Conservation (phyloP, 2,888 invertebrate species). For the Eristalinus aeneus region DNA sequence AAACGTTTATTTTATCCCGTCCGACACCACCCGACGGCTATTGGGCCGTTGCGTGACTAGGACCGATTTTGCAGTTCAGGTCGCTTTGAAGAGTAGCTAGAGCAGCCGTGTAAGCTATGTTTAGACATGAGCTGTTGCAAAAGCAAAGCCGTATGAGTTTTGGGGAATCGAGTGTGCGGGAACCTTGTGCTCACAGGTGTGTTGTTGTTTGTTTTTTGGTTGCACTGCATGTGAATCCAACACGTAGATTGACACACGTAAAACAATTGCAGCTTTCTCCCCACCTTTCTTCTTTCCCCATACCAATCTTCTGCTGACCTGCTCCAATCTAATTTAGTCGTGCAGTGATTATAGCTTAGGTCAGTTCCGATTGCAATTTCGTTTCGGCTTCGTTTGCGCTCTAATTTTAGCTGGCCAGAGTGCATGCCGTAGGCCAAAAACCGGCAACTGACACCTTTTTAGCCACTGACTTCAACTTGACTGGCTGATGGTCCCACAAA, state of each 20-base stretch:
- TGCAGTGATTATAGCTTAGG: slow-evolving; percentile 15
- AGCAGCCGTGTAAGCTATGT: slow-evolving; percentile 46
- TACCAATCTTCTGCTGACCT: neutral
- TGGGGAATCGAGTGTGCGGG: neutral
- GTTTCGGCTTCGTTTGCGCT: slow-evolving; percentile 16
- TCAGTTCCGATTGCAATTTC: slow-evolving; percentile 32
- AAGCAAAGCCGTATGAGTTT: slow-evolving; percentile 2
- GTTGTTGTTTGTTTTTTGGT: neutral
- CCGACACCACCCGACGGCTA: neutral
- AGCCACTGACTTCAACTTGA: slow-evolving; percentile 30
- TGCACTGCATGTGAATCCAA: neutral
- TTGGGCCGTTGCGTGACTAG: slow-evolving; percentile 55
- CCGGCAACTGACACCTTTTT: slow-evolving; percentile 19
- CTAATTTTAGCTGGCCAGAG: slow-evolving; percentile 25
- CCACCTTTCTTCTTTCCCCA: too few relatives aligned
- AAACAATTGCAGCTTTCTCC: neutral
- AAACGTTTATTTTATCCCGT: slow-evolving; percentile 11
- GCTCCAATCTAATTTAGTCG: slow-evolving; percentile 11
- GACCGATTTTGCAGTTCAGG: slow-evolving; percentile 35
- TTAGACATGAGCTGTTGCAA: slow-evolving; percentile 29
- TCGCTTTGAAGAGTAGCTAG: slow-evolving; percentile 16
- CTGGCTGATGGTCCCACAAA: slow-evolving; percentile 26
- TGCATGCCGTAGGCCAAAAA: slow-evolving; percentile 11
- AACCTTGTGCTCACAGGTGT: slow-evolving; percentile 32
- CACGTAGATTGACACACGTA: neutral